Conservation (phyloP, 2,113 vertebrate species). For the Boulengeromyrus knoepffleri region DNA sequence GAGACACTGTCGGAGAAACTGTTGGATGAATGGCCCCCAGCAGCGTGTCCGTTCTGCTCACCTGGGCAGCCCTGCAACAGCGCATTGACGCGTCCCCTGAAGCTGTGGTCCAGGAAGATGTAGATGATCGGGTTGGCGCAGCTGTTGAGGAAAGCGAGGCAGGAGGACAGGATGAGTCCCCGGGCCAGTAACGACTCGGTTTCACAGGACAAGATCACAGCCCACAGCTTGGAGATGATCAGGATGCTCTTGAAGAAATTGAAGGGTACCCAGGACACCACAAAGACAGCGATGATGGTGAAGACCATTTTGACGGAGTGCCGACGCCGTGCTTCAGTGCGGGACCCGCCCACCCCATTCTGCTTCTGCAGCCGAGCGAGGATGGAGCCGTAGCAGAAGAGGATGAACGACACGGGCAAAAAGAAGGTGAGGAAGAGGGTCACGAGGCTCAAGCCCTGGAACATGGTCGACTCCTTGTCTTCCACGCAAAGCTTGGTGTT, state of each 20-base stretch:
- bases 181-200: slow-evolving; percentile 30
- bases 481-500: slow-evolving; percentile 45
- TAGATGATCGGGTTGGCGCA: slow-evolving; percentile 79
- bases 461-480: slow-evolving; percentile 37
- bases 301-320: slow-evolving; percentile 73
- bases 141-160: slow-evolving; percentile 76
- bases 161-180: slow-evolving; percentile 60
- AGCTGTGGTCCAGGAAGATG: slow-evolving; percentile 68
- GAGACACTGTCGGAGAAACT: slow-evolving; percentile 45
- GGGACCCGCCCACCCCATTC: slow-evolving; percentile 39
- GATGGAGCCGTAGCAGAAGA: slow-evolving; percentile 71
- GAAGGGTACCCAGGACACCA: slow-evolving; percentile 79
- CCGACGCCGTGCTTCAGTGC: slow-evolving; percentile 44
- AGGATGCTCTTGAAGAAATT: slow-evolving; percentile 59
- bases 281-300: slow-evolving; percentile 65
- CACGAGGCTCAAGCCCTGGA: slow-evolving; percentile 51
- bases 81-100: slow-evolving; percentile 45
- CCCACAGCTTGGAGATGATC: slow-evolving; percentile 37
- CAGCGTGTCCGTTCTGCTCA: background rate
- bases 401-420: slow-evolving; percentile 62
- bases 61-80: slow-evolving; percentile 33
- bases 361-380: slow-evolving; percentile 58
- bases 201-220: slow-evolving; percentile 26
- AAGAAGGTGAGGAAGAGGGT: slow-evolving; percentile 66
- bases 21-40: slow-evolving; percentile 30